Base-by-base conservation (phyloP, 2,797 vertebrate genomes). In the Sebastes miniatus region DNA sequence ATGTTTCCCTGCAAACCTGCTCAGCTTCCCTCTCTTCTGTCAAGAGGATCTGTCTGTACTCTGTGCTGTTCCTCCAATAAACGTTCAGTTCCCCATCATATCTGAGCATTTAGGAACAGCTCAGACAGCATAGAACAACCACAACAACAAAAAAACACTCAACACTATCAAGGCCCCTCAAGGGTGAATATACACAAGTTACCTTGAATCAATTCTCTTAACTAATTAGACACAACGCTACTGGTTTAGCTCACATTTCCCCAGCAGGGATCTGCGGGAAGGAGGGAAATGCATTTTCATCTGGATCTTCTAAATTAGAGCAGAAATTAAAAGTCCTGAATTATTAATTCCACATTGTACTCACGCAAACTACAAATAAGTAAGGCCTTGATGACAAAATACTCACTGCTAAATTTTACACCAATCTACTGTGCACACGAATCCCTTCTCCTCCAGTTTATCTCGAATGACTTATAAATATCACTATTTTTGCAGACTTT, bases 41-140 rank as follows among this genome's bases (percentile, higher is more conserved):
- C 39, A 72, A 72, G 18, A 62, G 20, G 13, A n/a, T 27, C 29
- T 24, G 14, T 47, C 22, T 36, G 16, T 7, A 8, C 5, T 36
- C 25, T 31, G 16, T 10, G 6, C 5, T 34, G 67, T 59, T 81
- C 8, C 43, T n/a, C 5, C 20, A 32, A 8, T 11, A 29, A 27
- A 24, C 31, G 36, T 56, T 59, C n/a, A 72, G 76, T 57, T 77
- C 67, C 5, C 20, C 18, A 39, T 39, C 5, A 5, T 39, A 39
- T 39, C 36, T 39, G 29, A 66, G 11, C 24, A 50, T 34, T 59
- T 0, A 68, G 58, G 61, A 77, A 82, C 57, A 29, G 31, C 32
- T 82, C 39, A 65, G 34, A 66, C 32, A 47, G 22, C 59, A 32
- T 3, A 57, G 6, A 8, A 63, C 39, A 80, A 81, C 72, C 82